Base-by-base conservation (phyloP, 1,140 invertebrate genomes). In the Pseudomyrmex concolor region DNA sequence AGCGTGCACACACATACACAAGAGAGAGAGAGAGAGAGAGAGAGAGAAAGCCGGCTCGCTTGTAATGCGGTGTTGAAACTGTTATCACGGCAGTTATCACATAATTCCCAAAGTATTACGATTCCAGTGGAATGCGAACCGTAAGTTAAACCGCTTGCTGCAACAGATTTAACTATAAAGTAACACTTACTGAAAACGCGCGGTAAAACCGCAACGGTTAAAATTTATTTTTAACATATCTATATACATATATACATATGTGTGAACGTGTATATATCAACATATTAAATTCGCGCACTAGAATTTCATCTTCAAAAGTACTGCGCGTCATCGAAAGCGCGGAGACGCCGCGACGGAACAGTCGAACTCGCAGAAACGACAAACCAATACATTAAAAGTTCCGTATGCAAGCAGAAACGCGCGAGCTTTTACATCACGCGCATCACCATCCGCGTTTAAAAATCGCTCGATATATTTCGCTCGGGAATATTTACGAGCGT, bases 21-120 rank as follows among this genome's bases (percentile, higher is more conserved):
- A 0, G 34, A 34, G 34, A 34, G 5, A 34, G 5, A 34, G 34
- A 34, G 5, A 34, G 5, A 34, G 34, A 34, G 25, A 34, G 25
- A 34, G 25, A 22, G n/a, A 76, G 60, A 64, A 64, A 76, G 22
- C 45, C 22, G 59, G 34, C 12, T 34, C 12, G 19, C 22, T 66
- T 54, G 55, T 77, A 76, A 77, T 51, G 59, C 12, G 0, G 7
- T 51, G 22, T 51, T 76, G 45, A 51, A 76, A 76, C 7, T 76
- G 25, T 77, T 77, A 67, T 77, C 62, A 67, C 17, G n/a, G 17
- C 25, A 66, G n/a, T 76, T 76, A 76, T 76, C 48, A 66, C 48
- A 76, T 76, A 76, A 76, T 76, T 76, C 8, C 62, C 48, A 43
- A 7, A 51, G 10, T 51, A 43, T 76, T 51, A 48, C 71, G n/a